Base-by-base conservation (phyloP, 1,140 invertebrate genomes). In the Holcopasites calliopsidis region DNA sequence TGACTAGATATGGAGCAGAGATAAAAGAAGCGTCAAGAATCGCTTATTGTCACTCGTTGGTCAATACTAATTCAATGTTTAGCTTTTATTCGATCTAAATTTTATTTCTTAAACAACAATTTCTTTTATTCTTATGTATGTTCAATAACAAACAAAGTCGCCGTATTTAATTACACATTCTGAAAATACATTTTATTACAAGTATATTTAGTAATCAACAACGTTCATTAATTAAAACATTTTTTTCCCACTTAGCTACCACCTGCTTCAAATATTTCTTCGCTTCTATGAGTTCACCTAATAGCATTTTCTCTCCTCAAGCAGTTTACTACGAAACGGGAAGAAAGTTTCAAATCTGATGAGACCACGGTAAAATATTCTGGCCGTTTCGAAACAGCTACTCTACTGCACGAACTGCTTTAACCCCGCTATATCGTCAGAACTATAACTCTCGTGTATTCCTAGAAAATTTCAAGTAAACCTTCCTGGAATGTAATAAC, bases 191-290 rank as follows among this genome's bases (percentile, higher is more conserved):
- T 82, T 50, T 68, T 60, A 73, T 52, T 77, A 76, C 74, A 78
- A 76, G 57, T 33, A 61, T 75, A 80, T 83, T 85, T 83, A 87
- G 75, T 44, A 57, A 75, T 61, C 82, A 80, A 85, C 82, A 85
- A 71, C 72, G 40, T 35, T 76, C 83, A 87, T 86, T 85, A 80
- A 83, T 83, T 47, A 73, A 70, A 52, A 50, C 28, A 40, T 58
- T 40, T 55, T 8, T 50, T 26, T 13, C 28, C 23, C 2, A 1
- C 3, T 3, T 31, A 28, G 26, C 33, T 11, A 28, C 33, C 2
- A n/a, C 16, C 16, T 16, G 6, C 16, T 42, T 33, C 38, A 54
- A 49, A 58, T 42, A 58, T 35, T 49, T 31, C 23, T 40, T 10
- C 38, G 13, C 49, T 26, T 57, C 28, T 44, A 50, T 21, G 38